Conservation (phyloP, 2,888 invertebrate species). For the Argyresthia goedartella region DNA sequence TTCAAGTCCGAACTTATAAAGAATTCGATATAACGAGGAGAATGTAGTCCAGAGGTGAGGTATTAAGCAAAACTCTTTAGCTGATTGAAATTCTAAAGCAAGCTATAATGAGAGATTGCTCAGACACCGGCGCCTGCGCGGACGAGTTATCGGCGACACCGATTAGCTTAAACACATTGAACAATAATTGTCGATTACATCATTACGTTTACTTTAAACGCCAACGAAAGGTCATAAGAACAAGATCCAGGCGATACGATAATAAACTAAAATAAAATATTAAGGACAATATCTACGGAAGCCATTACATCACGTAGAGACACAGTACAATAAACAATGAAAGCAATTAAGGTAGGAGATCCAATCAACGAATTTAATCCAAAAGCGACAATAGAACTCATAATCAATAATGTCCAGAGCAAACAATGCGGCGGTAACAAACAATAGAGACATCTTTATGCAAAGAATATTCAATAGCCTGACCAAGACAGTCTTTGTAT, state of each 20-base stretch:
- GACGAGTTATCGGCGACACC: slow-evolving; percentile 19
- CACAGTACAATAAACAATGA: background rate
- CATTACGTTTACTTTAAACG: slow-evolving; percentile 19
- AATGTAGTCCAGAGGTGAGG: slow-evolving; percentile 45
- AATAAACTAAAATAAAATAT: no score
- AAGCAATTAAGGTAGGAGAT: slow-evolving; percentile 6
- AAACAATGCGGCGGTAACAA: slow-evolving; percentile 33
- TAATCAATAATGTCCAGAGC: slow-evolving; percentile 40
- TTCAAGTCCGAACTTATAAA: slow-evolving; percentile 26
- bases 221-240: background rate
- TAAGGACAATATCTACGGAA: background rate
- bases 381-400: slow-evolving; percentile 33
- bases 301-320: background rate
- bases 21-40: slow-evolving; percentile 37
- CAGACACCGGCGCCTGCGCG: slow-evolving; percentile 20
- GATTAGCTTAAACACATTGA: slow-evolving; percentile 59
- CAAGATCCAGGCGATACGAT: background rate
- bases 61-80: slow-evolving; percentile 48
- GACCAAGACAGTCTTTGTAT: background rate
- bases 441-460: slow-evolving; percentile 5
- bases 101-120: slow-evolving; percentile 34
- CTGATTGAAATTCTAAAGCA: slow-evolving; percentile 45
- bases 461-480: background rate
- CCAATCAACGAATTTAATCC: slow-evolving; percentile 4
- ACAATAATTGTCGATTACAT: slow-evolving; percentile 59